Conservation (phyloP, 1,140 invertebrate species). For the Cyrtorhinus lividipennis region DNA sequence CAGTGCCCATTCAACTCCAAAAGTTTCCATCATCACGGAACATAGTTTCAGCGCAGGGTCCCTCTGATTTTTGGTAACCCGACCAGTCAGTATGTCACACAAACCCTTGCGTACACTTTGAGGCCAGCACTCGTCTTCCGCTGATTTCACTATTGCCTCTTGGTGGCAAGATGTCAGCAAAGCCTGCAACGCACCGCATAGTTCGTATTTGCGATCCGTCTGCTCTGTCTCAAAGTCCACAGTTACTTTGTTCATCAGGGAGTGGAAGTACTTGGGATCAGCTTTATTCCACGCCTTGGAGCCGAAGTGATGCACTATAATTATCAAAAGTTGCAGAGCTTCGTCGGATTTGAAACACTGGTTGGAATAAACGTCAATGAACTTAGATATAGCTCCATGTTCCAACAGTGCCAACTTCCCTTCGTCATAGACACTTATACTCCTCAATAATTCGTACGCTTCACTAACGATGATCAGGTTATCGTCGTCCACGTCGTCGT, state of each 20-base stretch:
- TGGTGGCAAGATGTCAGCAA: constrained; percentile 53
- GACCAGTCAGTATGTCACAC: constrained; percentile 66
- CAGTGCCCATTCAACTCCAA: constrained; percentile 73
- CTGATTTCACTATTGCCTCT: neutral
- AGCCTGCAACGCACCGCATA: constrained; percentile 57
- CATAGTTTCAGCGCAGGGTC: constrained; percentile 73
- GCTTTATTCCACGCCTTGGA: constrained; percentile 53
- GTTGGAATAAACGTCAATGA: constrained; percentile 69
- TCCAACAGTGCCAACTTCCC: constrained; percentile 61
- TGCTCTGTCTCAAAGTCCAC: constrained; percentile 76
- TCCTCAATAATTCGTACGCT: constrained; percentile 67
- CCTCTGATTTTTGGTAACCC: constrained; percentile 71
- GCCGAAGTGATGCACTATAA: constrained; percentile 51
- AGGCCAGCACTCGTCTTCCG: constrained; percentile 45
- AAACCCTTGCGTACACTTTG: constrained; percentile 60
- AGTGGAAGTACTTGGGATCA: constrained; percentile 54
- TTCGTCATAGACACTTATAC: constrained; percentile 52
- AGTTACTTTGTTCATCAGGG: constrained; percentile 66
- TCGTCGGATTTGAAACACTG: constrained; percentile 77
- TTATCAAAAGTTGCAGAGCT: constrained; percentile 60
- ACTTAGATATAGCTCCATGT: constrained; percentile 57
- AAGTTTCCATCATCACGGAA: constrained; percentile 57
- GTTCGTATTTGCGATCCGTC: constrained; percentile 72
- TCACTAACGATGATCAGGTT: constrained; percentile 76
- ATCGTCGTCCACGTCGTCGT: constrained; percentile 55